Conservation (phyloP, 2,888 invertebrate species). For the Catocala fraxini region DNA sequence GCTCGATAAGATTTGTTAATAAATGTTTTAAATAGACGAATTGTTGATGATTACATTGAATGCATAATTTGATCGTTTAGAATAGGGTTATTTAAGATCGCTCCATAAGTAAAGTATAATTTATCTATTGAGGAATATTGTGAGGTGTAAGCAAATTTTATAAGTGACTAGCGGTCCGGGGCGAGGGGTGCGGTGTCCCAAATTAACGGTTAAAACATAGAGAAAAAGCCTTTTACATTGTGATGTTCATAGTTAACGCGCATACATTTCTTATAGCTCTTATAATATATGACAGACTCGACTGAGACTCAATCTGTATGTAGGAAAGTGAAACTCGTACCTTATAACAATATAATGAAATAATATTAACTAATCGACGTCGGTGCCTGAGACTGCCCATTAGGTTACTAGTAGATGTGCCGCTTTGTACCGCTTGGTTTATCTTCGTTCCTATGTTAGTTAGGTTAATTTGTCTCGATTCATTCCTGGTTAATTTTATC, state of each 20-base stretch:
- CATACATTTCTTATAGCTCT: constrained; percentile 82
- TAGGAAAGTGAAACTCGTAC: constrained; percentile 77
- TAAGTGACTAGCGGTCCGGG: constrained; percentile 77
- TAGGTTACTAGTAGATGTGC: constrained; percentile 77
- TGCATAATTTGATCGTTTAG: constrained; percentile 86
- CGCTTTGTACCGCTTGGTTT: constrained; percentile 64
- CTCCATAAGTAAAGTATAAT: constrained; percentile 86
- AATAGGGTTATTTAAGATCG: constrained; percentile 87
- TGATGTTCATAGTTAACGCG: constrained; percentile 83
- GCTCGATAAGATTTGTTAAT: constrained; percentile 75
- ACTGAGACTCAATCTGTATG: constrained; percentile 77
- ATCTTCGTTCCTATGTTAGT: constrained; percentile 82
- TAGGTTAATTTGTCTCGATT: constrained; percentile 82
- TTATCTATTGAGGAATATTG: constrained; percentile 82
- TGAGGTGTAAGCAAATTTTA: constrained; percentile 80
- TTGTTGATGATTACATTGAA: constrained; percentile 81
- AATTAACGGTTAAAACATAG: constrained; percentile 79
- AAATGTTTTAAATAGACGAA: constrained; percentile 83
- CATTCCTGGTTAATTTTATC: constrained; percentile 73
- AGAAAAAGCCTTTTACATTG: constrained; percentile 78
- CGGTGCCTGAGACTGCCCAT: constrained; percentile 75
- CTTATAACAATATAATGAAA: constrained; percentile 67
- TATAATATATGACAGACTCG: constrained; percentile 73
- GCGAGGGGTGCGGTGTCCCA: constrained; percentile 81
- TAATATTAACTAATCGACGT: constrained; percentile 71